These are phyloP conservation scores for Ceratosolen solmsi DNA, from an alignment of 1,140 invertebrate genomes.

Conservation along the genomic window DNA sequence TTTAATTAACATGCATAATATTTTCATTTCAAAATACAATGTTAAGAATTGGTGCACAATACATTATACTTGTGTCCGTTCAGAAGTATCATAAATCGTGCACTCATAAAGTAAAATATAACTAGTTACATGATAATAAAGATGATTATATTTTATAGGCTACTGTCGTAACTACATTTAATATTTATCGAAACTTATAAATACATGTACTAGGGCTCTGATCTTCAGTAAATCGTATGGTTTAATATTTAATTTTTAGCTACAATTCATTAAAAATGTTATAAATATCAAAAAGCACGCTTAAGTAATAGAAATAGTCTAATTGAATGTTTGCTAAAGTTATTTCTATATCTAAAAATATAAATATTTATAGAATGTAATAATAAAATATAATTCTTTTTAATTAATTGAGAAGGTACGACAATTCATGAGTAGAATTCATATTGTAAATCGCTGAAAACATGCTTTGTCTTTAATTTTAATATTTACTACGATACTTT, in stretches of 20 bases:
- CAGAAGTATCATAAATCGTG: not conserved
- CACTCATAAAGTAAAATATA: not conserved
- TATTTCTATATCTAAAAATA: no score
- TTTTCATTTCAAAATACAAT: not conserved
- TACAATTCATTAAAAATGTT: not conserved
- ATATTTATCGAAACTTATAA: slow-evolving; percentile 5
- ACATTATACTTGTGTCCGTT: not conserved
- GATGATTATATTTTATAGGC: not conserved
- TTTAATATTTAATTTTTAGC: not conserved
- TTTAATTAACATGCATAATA: no score
- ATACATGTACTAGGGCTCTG: not conserved
- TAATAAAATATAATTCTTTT: no score
- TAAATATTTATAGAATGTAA: no score
- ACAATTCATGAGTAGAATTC: no score
- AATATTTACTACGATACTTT: no score
- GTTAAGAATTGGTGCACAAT: not conserved
- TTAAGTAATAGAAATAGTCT: no score
- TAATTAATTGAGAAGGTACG: no score
- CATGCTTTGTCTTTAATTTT: no score
- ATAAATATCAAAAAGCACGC: not conserved
- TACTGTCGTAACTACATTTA: not conserved
- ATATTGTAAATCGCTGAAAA: no score
- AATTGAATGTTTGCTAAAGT: no score
- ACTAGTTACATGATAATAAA: not conserved
- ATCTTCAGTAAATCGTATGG: not conserved